phyloP scores from a whole-genome alignment of 2,113 vertebrate species.

The Gorsachius goisagi region DNA sequence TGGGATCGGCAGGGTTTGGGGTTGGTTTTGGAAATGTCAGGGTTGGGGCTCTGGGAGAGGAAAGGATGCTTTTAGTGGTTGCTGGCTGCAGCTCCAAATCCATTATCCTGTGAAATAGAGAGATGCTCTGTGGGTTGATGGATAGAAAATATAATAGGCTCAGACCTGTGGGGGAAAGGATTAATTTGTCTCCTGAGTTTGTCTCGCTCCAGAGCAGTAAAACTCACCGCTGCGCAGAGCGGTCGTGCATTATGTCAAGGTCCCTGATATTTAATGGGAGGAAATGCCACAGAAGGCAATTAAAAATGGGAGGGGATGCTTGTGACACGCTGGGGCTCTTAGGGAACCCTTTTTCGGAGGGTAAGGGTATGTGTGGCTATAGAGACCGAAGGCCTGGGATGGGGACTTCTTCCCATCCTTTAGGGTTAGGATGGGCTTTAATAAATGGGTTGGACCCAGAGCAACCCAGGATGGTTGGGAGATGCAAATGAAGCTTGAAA shows the following conservation, averaged over 20 bases:
- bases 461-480: background rate
- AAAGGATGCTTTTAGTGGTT: background rate
- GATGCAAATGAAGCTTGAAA: background rate
- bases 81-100: background rate
- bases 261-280: rapidly evolving
- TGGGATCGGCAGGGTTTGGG: background rate
- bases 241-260: rapidly evolving
- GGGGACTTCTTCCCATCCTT: background rate
- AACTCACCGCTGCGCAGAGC: background rate
- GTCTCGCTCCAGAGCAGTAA: background rate
- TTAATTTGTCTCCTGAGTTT: rapidly evolving
- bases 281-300: background rate
- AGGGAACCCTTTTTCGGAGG: rapidly evolving
- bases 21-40: background rate
- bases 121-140: background rate
- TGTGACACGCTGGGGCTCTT: background rate
- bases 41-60: rapidly evolving
- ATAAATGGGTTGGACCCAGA: background rate
- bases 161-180: background rate
- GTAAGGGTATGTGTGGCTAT: rapidly evolving
- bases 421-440: background rate
- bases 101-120: background rate
- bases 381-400: background rate
- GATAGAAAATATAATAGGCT: background rate
- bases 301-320: background rate